Evolutionary conservation across 2,888 invertebrate genomes (phyloP).

Genomic region (Himalopsyche japonica): DNA sequence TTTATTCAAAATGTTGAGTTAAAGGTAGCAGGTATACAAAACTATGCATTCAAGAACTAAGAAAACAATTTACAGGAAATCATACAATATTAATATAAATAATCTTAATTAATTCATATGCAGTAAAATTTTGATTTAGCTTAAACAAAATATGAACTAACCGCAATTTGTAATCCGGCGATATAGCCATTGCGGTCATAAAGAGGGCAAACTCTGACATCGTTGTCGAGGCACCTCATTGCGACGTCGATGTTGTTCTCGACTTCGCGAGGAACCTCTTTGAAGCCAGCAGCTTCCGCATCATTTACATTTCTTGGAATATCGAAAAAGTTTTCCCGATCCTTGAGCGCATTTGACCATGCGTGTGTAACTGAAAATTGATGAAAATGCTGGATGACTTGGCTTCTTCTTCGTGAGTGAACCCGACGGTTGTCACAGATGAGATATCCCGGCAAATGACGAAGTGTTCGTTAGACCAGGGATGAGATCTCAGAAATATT

Average conservation of each 20-base stretch:
- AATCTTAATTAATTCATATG: too few species aligned
- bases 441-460: too few species aligned
- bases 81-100: too few species aligned
- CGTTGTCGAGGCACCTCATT: slow-evolving; percentile 52
- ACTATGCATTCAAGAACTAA: too few species aligned
- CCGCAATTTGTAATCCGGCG: slow-evolving; percentile 54
- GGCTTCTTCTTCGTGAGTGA: too few species aligned
- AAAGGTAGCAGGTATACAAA: too few species aligned
- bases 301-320: slow-evolving; percentile 53
- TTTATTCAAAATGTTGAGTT: too few species aligned
- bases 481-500: too few species aligned
- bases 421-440: too few species aligned
- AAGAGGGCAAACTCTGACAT: slow-evolving; percentile 50
- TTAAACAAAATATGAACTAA: slow-evolving; percentile 44
- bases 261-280: slow-evolving; percentile 49
- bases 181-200: slow-evolving; percentile 55
- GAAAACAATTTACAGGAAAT: too few species aligned
- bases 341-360: slow-evolving; percentile 54
- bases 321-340: slow-evolving; percentile 55
- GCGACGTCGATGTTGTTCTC: slow-evolving; percentile 51
- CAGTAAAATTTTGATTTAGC: too few species aligned
- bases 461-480: too few species aligned
- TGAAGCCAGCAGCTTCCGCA: slow-evolving; percentile 51
- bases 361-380: slow-evolving; percentile 52
- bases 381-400: not conserved